Evolutionary conservation across 2,888 invertebrate species (phyloP).

Genomic region (Allophyes oxyacanthae): DNA sequence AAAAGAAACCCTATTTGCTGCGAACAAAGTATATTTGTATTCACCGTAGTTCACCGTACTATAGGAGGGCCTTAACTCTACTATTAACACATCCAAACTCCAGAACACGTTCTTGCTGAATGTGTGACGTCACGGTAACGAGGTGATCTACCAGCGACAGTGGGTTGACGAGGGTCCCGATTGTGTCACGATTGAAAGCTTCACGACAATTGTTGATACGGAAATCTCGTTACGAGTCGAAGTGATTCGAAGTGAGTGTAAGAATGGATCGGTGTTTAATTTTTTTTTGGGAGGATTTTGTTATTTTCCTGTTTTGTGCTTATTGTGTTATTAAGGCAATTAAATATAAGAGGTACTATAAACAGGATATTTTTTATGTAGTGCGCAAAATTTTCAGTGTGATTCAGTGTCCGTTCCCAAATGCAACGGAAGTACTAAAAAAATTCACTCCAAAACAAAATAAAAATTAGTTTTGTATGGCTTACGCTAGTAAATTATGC

Average conservation of each 20-base stretch:
- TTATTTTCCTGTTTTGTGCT: background rate
- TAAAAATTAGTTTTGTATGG: too few relatives aligned
- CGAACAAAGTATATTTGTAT: too few relatives aligned
- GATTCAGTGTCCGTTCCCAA: too few relatives aligned
- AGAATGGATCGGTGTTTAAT: constrained; percentile 3
- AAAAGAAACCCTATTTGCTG: too few relatives aligned
- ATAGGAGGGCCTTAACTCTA: background rate
- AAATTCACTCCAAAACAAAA: too few relatives aligned
- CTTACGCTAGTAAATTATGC: too few relatives aligned
- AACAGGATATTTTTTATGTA: too few relatives aligned
- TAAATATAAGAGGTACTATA: too few relatives aligned
- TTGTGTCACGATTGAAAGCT: constrained; percentile 32
- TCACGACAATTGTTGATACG: constrained; percentile 47
- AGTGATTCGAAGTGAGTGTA: background rate
- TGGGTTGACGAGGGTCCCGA: constrained; percentile 47
- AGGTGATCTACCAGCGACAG: constrained; percentile 34
- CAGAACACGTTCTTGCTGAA: constrained; percentile 11
- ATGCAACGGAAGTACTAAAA: too few relatives aligned
- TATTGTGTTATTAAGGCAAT: too few relatives aligned
- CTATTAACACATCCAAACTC: background rate
- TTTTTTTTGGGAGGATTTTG: background rate
- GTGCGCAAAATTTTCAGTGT: too few relatives aligned
- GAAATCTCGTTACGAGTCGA: constrained; percentile 45
- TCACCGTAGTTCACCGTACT: too few relatives aligned
- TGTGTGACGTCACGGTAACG: constrained; percentile 40